A percentile compares a stretch with the other conserved stretches of the same genome.
phyloP scores from a whole-genome alignment of 2,888 invertebrate species.

The Hedya salicella region DNA sequence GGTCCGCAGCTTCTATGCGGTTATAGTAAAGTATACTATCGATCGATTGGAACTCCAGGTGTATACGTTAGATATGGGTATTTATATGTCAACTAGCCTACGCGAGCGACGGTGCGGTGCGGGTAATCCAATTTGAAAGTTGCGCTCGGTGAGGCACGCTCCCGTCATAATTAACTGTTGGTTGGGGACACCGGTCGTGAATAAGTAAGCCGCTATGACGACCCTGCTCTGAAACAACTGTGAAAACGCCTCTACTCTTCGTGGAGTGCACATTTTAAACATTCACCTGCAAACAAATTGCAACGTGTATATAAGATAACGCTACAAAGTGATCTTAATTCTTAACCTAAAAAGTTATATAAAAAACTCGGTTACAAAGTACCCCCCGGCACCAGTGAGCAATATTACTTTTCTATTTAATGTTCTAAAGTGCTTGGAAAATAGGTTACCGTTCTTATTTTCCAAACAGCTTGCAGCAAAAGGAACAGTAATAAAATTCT shows the following conservation, averaged over 20 bases:
- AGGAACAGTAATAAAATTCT: constrained; percentile 19
- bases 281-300: constrained; percentile 36
- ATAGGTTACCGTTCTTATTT: constrained; percentile 20
- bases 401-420: constrained; percentile 26
- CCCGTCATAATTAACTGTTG: constrained; percentile 72
- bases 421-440: constrained; percentile 29
- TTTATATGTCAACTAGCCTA: constrained; percentile 47
- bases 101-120: constrained; percentile 61
- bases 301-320: constrained; percentile 10
- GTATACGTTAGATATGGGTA: constrained; percentile 37
- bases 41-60: constrained; percentile 18
- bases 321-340: no score
- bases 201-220: constrained; percentile 65
- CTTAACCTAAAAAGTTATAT: neutral
- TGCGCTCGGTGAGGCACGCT: constrained; percentile 54
- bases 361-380: constrained; percentile 19
- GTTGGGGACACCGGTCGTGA: constrained; percentile 64
- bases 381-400: constrained; percentile 10
- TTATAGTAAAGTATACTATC: constrained; percentile 14
- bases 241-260: constrained; percentile 41
- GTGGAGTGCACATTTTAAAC: constrained; percentile 39
- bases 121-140: constrained; percentile 76
- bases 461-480: constrained; percentile 14
- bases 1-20: neutral
- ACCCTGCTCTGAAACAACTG: constrained; percentile 49